Evolutionary conservation across 2,888 invertebrate genomes (phyloP).

Genomic region (Loripinus fragilis): DNA sequence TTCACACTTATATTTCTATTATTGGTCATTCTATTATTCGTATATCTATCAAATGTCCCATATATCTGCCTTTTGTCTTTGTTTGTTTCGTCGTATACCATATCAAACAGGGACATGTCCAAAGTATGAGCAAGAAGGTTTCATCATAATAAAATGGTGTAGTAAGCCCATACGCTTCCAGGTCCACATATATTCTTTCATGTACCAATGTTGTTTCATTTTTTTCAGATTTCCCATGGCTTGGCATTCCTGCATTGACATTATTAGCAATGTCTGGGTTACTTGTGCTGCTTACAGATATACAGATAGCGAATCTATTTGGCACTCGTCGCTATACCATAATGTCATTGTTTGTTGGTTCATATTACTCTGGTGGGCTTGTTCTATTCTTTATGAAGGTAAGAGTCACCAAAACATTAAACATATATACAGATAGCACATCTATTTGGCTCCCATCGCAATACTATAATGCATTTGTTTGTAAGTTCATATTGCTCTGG

Average conservation of each 20-base stretch:
- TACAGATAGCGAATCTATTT: slow-evolving; percentile 71
- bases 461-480: slow-evolving; percentile 67
- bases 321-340: slow-evolving; percentile 68
- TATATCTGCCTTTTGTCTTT: too few relatives aligned
- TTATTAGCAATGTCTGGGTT: slow-evolving; percentile 70
- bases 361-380: slow-evolving; percentile 69
- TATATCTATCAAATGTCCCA: too few relatives aligned
- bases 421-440: slow-evolving; percentile 71
- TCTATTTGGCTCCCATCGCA: slow-evolving; percentile 68
- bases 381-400: slow-evolving; percentile 75
- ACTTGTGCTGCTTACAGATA: slow-evolving; percentile 65
- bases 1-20: too few relatives aligned
- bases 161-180: too few relatives aligned
- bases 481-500: slow-evolving; percentile 72
- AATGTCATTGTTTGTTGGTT: slow-evolving; percentile 69
- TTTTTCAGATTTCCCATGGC: slow-evolving; percentile 70
- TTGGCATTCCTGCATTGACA: slow-evolving; percentile 71
- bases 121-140: too few relatives aligned
- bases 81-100: too few relatives aligned
- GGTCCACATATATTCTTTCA: too few relatives aligned
- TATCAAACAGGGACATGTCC: too few relatives aligned
- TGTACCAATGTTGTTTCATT: too few relatives aligned
- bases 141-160: too few relatives aligned
- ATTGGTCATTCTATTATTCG: too few relatives aligned
- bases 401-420: too few relatives aligned